A percentile compares a stretch with the other conserved stretches of the same genome.
These are phyloP conservation scores for Prosapia bicincta DNA, from an alignment of 2,888 invertebrate species.

Conservation along the genomic window DNA sequence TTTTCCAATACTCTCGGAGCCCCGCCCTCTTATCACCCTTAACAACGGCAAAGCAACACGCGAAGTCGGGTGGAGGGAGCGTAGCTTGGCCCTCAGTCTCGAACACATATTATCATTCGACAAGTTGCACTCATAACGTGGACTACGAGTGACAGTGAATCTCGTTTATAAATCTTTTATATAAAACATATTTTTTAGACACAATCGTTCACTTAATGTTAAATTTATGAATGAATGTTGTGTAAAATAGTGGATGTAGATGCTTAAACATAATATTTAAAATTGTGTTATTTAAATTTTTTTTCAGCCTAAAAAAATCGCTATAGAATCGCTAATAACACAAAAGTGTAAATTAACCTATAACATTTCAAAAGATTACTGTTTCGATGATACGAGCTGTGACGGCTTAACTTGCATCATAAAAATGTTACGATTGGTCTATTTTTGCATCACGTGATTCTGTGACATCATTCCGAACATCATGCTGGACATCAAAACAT, in stretches of 20 bases:
- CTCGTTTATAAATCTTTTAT: not conserved
- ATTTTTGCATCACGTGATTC: slow-evolving; percentile 18
- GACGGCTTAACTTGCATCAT: not conserved
- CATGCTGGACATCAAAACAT: slow-evolving; percentile 91
- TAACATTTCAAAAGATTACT: no score
- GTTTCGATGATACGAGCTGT: not conserved
- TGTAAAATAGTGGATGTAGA: no score
- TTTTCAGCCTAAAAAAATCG: no score
- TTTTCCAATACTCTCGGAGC: slow-evolving; percentile 45
- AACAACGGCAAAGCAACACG: slow-evolving; percentile 47
- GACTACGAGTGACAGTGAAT: not conserved
- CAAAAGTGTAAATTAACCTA: no score
- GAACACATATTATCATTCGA: slow-evolving; percentile 18
- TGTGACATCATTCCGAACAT: slow-evolving; percentile 35
- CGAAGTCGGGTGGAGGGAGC: slow-evolving; percentile 36
- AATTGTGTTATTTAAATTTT: no score
- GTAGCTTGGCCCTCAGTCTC: not conserved
- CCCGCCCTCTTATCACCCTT: slow-evolving; percentile 48
- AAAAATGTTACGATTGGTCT: slow-evolving; percentile 16
- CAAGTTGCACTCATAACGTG: not conserved
- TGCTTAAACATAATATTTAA: no score
- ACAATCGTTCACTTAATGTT: no score
- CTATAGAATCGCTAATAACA: no score
- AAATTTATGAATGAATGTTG: no score
- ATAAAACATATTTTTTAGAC: no score